Percentiles rank a stretch among this genome's conserved stretches.
Evolutionary conservation across 2,797 vertebrate genomes (phyloP).

Genomic region (Malacoraja senta): DNA sequence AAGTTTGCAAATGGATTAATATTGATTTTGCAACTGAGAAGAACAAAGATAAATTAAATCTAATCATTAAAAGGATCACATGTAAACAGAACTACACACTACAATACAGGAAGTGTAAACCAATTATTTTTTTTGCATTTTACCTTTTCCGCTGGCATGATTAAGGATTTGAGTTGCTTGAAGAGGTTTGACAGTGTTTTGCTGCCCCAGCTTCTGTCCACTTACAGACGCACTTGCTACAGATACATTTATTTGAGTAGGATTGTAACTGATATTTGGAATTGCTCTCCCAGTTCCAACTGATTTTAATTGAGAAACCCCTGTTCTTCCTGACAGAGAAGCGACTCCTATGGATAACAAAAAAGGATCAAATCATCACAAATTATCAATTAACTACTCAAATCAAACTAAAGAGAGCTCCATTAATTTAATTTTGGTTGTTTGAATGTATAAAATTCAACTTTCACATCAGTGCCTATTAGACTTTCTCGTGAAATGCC

Average conservation of each 20-base stretch:
- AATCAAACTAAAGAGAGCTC: neutral
- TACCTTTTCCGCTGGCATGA: conserved; percentile 17
- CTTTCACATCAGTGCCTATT: neutral
- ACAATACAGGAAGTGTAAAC: neutral
- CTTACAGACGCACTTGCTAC: conserved; percentile 48
- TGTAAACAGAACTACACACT: neutral
- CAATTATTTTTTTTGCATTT: too few relatives aligned
- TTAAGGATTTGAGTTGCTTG: conserved; percentile 31
- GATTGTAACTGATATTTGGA: conserved; percentile 46
- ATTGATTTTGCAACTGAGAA: neutral
- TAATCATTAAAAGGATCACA: neutral
- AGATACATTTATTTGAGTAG: conserved; percentile 46
- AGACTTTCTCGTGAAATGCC: neutral
- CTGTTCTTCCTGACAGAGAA: conserved; percentile 42
- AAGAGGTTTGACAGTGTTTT: conserved; percentile 26
- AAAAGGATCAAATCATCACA: neutral
- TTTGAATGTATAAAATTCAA: neutral
- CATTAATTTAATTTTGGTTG: neutral
- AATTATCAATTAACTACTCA: neutral
- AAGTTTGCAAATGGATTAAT: neutral
- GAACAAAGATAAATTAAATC: neutral
- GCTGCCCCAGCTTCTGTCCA: conserved; percentile 46
- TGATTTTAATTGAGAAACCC: conserved; percentile 41
- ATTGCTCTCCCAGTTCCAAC: conserved; percentile 43
- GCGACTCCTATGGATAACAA: conserved; percentile 37